Percentiles rank a stretch among this genome's conserved stretches.
phyloP scores from a whole-genome alignment of 2,797 vertebrate species.

The Chrosomus eos region DNA sequence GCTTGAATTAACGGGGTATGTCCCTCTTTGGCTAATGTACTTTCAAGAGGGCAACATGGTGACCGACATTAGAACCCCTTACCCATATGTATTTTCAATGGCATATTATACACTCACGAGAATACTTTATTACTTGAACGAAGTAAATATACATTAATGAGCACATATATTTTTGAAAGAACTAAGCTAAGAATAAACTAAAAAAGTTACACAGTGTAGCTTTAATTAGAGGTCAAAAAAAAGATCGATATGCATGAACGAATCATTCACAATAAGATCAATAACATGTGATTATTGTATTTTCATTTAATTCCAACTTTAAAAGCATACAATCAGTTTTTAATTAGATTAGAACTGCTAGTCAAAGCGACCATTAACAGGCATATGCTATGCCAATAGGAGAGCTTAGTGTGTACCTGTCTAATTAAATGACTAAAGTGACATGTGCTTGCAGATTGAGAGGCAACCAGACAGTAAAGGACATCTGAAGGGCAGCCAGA shows the following conservation, averaged over 20 bases:
- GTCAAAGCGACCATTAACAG: background rate
- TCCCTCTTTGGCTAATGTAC: no score
- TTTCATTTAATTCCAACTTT: background rate
- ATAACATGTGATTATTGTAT: background rate
- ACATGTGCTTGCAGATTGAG: background rate
- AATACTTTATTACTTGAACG: no score
- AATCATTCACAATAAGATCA: background rate
- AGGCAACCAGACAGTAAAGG: background rate
- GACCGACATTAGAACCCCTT: no score
- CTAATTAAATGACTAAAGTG: conserved; percentile 16
- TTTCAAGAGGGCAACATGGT: no score
- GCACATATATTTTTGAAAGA: no score
- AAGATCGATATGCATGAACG: background rate
- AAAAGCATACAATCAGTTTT: background rate
- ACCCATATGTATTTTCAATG: no score
- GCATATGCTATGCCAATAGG: background rate
- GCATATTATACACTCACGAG: no score
- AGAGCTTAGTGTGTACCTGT: background rate
- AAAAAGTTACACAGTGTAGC: no score
- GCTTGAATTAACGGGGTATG: no score
- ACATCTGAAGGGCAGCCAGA: conserved; percentile 22
- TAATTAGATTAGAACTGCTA: background rate
- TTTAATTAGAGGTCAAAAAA: background rate
- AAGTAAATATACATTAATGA: no score
- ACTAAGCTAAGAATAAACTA: no score